Evolutionary conservation across 2,113 vertebrate genomes (phyloP).

Genomic region (Scytalopus superciliaris): DNA sequence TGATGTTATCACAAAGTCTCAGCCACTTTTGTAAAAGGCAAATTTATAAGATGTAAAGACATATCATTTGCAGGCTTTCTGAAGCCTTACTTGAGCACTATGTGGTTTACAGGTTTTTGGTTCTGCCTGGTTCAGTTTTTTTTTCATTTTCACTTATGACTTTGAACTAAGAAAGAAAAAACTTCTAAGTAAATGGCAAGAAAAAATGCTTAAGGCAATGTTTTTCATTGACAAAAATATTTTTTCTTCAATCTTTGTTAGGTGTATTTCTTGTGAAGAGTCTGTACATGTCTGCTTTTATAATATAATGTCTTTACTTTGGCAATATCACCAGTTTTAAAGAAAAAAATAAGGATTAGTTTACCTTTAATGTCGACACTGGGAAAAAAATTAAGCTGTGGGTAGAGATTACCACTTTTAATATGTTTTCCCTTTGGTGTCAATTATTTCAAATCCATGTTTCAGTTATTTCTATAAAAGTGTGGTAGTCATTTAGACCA

Average conservation of each 20-base stretch:
- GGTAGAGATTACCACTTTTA: constrained; percentile 64
- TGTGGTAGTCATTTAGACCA: constrained; percentile 66
- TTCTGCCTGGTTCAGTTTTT: not conserved
- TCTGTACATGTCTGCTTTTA: not conserved
- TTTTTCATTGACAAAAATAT: not conserved
- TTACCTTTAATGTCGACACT: constrained; percentile 47
- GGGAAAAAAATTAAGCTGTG: constrained; percentile 31
- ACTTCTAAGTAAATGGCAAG: not conserved
- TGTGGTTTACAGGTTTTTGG: not conserved
- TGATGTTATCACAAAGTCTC: not conserved
- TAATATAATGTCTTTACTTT: not conserved
- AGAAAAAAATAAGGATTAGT: constrained; percentile 32
- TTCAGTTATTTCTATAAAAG: constrained; percentile 70
- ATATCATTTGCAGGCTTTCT: not conserved
- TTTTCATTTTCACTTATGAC: not conserved
- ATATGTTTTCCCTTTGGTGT: constrained; percentile 73
- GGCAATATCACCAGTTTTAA: constrained; percentile 46
- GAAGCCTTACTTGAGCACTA: not conserved
- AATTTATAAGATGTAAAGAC: not conserved
- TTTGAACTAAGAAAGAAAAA: constrained; percentile 7
- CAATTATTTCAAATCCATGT: constrained; percentile 77
- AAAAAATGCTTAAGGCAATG: not conserved
- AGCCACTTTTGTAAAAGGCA: not conserved
- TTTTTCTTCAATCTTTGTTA: not conserved
- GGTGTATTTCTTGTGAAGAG: not conserved